Conservation (phyloP, 2,888 invertebrate species). For the Eilema caniola region DNA sequence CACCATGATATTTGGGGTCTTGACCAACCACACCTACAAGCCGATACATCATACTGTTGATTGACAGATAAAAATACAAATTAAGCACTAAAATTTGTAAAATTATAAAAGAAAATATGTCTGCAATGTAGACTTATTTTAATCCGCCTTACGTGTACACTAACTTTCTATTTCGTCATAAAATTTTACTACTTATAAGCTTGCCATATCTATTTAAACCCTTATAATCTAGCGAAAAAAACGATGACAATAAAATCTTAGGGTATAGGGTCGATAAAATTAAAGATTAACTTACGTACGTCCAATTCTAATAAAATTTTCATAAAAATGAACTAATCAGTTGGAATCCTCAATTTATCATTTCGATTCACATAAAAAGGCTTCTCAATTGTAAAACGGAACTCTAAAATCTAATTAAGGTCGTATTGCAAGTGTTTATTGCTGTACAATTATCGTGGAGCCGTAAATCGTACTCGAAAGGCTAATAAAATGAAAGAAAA, state of each 20-base stretch:
- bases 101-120: too few species aligned
- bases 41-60: too few species aligned
- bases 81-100: too few species aligned
- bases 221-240: too few species aligned
- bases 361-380: slow-evolving; percentile 28
- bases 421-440: slow-evolving; percentile 73
- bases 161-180: too few species aligned
- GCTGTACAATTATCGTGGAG: slow-evolving; percentile 63
- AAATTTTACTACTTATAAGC: too few species aligned
- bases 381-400: slow-evolving; percentile 54
- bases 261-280: neutral
- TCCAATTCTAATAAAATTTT: neutral
- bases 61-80: too few species aligned
- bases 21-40: too few species aligned
- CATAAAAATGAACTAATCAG: neutral
- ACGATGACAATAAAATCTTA: neutral
- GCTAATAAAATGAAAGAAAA: slow-evolving; percentile 71
- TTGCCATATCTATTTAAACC: neutral
- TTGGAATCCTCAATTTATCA: slow-evolving; percentile 17
- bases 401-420: slow-evolving; percentile 68
- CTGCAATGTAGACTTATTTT: too few species aligned
- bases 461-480: slow-evolving; percentile 72
- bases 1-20: too few species aligned
- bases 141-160: too few species aligned
- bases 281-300: neutral